Evolutionary conservation across 1,140 invertebrate species (phyloP), one percentile per base, ranked within the genome.

Genomic region (Papilio polytes): DNA sequence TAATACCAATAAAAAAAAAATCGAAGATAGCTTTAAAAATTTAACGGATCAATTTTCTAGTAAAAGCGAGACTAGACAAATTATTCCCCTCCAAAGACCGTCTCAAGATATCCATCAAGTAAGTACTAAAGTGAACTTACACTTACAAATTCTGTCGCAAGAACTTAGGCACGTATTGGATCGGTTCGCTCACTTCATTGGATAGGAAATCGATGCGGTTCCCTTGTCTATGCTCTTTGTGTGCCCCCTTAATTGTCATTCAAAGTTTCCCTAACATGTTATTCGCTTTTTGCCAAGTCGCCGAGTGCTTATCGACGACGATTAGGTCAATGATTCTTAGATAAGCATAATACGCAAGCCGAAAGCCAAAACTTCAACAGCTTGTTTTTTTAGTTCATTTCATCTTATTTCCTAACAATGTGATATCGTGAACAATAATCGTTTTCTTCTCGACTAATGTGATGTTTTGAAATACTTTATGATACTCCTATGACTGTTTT

Each of bases 81-180:
- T 74, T 46, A 74, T 46, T 74, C 22, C 63, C 26, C 6, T 36
- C 15, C 13, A 31, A 70, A 31, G 6, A 15, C 13, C 63, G 26
- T 36, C 26, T 36, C 26, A 70, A 70, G 26, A 70, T 31, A 70
- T 15, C 63, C 12, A 70, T 70, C 63, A 15, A 70, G 12, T 31
- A 70, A 70, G 63, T 70, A 13, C 63, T 63, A 76, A 76, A 76
- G 20, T 76, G n/a, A 76, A 48, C 74, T 22, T 76, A 76, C 22
- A 15, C 74, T 53, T 48, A 44, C 41, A 20, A 76, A 76, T 76
- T 76, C 74, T 46, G 74, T 76, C 74, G 46, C 46, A 26, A 51
- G n/a, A 76, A 76, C 74, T 76, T 76, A 76, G 74, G 74, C 74
- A 76, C 74, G 74, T 76, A 51, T 46, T 76, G 36, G 74, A 76